These are phyloP conservation scores for Axea sp. DNA, from an alignment of 2,888 invertebrate genomes.

Conservation along the genomic window DNA sequence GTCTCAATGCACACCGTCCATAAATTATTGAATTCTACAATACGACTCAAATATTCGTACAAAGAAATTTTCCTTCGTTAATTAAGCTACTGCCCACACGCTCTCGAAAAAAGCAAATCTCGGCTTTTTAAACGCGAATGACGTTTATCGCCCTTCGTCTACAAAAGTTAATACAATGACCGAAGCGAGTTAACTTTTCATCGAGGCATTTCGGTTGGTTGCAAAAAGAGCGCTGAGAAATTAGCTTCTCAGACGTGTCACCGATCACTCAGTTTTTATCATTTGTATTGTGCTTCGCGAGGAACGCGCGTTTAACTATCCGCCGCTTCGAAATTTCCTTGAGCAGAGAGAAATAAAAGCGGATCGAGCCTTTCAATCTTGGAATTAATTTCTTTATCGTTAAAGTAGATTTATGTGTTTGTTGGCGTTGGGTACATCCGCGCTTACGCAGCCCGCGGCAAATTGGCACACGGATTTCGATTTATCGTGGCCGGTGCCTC, in stretches of 20 bases:
- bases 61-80: constrained; percentile 65
- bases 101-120: not conserved
- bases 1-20: no score
- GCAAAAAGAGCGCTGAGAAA: not conserved
- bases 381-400: constrained; percentile 29
- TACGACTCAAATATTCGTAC: no score
- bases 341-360: no score
- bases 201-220: not conserved
- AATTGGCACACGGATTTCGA: constrained; percentile 28
- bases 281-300: no score
- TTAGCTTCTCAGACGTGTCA: no score
- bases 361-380: not conserved
- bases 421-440: constrained; percentile 27
- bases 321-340: not conserved
- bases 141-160: not conserved
- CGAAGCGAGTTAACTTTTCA: not conserved
- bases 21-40: no score
- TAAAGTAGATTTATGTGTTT: constrained; percentile 34
- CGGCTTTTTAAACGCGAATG: not conserved
- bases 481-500: constrained; percentile 26
- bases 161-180: constrained; percentile 7
- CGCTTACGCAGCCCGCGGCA: constrained; percentile 24
- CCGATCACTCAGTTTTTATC: no score
- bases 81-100: constrained; percentile 12
- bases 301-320: no score